phyloP scores from a whole-genome alignment of 2,113 vertebrate genomes.

The Neopipo cinnamomea region DNA sequence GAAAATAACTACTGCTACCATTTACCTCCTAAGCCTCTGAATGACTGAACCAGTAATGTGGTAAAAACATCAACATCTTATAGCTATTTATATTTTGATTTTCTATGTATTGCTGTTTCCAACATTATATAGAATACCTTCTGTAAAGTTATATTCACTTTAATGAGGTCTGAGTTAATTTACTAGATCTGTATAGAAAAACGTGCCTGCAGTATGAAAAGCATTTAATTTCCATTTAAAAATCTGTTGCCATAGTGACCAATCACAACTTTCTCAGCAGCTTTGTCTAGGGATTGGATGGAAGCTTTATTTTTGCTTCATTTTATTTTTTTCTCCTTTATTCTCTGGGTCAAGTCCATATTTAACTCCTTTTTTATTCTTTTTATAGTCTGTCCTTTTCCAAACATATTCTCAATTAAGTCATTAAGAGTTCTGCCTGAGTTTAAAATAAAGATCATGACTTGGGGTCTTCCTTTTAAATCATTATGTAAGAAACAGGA shows the following conservation, averaged over 20 bases:
- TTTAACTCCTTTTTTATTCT: slow-evolving; percentile 2
- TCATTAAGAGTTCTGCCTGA: not conserved
- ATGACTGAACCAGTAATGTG: not conserved
- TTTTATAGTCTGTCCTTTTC: not conserved
- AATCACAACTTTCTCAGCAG: slow-evolving; percentile 28
- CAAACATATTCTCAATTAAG: not conserved
- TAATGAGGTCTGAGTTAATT: not conserved
- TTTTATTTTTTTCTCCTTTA: not conserved
- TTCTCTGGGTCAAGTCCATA: not conserved
- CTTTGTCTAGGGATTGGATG: slow-evolving; percentile 19
- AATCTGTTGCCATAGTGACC: slow-evolving; percentile 60
- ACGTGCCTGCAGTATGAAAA: slow-evolving; percentile 6
- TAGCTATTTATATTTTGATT: not conserved
- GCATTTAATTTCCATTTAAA: slow-evolving; percentile 46
- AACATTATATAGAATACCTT: not conserved
- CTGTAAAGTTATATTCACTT: not conserved
- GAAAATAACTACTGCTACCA: not conserved
- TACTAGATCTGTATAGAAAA: not conserved
- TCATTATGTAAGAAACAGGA: not conserved
- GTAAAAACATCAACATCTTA: not conserved
- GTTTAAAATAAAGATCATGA: not conserved
- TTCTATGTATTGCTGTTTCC: not conserved
- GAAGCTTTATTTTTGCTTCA: not conserved
- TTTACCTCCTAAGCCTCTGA: not conserved
- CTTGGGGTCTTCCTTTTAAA: not conserved